Conservation (phyloP, 1,140 invertebrate species). For the Holotrichia oblita region DNA sequence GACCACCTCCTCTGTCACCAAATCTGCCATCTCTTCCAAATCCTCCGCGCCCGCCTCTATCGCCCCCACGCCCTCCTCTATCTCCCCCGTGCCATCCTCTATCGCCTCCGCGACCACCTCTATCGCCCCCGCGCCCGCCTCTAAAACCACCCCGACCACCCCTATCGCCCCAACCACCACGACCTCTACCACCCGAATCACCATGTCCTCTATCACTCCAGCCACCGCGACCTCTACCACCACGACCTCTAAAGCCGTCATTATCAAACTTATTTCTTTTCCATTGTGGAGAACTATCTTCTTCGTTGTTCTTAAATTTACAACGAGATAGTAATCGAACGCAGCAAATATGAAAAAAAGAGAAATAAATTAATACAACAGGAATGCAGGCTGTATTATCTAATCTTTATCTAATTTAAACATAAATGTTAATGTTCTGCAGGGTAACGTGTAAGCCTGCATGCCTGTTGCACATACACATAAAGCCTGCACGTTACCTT, state of each 20-base stretch:
- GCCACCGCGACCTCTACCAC: too few relatives aligned
- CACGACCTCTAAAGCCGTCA: slow-evolving; percentile 52
- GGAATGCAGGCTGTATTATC: slow-evolving; percentile 46
- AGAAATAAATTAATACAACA: slow-evolving; percentile 56
- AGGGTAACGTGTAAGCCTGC: slow-evolving; percentile 55
- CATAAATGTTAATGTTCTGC: slow-evolving; percentile 38
- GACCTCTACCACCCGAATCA: too few relatives aligned
- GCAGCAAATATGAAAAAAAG: slow-evolving; percentile 56
- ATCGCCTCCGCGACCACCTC: slow-evolving; percentile 49
- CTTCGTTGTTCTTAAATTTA: slow-evolving; percentile 7
- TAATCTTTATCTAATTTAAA: too few relatives aligned
- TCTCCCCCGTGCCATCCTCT: slow-evolving; percentile 49
- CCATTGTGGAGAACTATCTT: slow-evolving; percentile 48
- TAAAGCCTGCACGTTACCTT: slow-evolving; percentile 79
- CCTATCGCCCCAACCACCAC: too few relatives aligned
- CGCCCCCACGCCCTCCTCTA: slow-evolving; percentile 48
- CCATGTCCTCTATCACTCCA: too few relatives aligned
- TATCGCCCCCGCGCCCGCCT: slow-evolving; percentile 47
- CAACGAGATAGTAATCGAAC: slow-evolving; percentile 61
- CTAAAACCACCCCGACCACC: slow-evolving; percentile 48
- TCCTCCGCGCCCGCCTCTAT: slow-evolving; percentile 44
- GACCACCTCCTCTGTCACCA: slow-evolving; percentile 54
- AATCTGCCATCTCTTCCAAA: slow-evolving; percentile 48
- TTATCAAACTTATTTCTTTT: slow-evolving; percentile 48
- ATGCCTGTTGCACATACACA: slow-evolving; percentile 55